These are phyloP conservation scores for Enteromius viviparus DNA, from an alignment of 2,797 vertebrate genomes.

Conservation along the genomic window DNA sequence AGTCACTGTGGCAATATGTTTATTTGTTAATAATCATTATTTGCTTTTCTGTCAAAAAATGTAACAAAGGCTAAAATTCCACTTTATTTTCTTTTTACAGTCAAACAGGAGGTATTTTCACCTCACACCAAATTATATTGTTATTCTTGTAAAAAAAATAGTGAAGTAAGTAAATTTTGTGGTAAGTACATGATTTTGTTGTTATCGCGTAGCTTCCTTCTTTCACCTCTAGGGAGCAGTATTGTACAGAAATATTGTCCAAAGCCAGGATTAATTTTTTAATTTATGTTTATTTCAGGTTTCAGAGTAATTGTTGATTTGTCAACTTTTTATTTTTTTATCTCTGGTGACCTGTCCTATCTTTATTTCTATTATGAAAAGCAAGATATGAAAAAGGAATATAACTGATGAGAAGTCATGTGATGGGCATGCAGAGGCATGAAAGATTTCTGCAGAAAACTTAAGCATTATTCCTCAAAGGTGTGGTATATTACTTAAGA, in stretches of 20 bases:
- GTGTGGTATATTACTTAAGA: neutral
- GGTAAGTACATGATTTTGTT: neutral
- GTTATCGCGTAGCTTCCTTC: neutral
- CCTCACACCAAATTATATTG: neutral
- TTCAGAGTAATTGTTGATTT: neutral
- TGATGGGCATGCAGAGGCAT: conserved; percentile 6
- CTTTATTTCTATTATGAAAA: neutral
- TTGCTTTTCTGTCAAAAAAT: neutral
- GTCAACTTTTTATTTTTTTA: neutral
- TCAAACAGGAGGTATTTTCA: neutral
- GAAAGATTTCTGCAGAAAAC: neutral
- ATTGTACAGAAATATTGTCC: conserved; percentile 25
- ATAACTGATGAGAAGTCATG: neutral
- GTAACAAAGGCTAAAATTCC: neutral
- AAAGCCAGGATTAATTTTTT: neutral
- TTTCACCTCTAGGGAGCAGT: conserved; percentile 36
- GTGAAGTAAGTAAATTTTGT: neutral
- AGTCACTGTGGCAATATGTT: neutral
- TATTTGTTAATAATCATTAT: neutral
- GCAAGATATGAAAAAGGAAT: neutral
- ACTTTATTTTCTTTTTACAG: neutral
- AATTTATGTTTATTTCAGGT: neutral
- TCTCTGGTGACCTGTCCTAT: neutral
- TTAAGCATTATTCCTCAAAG: neutral
- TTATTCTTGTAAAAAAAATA: neutral